Evolutionary conservation across 2,797 vertebrate species (phyloP).

Genomic region (Arctocebus calabarensis): DNA sequence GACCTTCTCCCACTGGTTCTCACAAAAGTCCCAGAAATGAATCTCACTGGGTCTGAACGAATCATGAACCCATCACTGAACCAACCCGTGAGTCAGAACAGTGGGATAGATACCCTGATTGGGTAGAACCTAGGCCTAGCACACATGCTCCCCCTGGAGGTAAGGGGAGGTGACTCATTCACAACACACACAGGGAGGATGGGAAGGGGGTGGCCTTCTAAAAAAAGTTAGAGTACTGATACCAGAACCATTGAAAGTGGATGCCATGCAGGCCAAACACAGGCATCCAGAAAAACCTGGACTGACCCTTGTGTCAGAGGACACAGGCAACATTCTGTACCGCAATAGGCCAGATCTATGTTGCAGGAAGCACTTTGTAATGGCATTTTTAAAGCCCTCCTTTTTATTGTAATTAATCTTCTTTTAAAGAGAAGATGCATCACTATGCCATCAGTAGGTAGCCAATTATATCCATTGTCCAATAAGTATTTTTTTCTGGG

Average conservation of each 20-base stretch:
- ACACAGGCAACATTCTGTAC: background rate
- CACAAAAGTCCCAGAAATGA: background rate
- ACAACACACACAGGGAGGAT: background rate
- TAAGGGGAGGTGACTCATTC: background rate
- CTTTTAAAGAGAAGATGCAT: slow-evolving; percentile 18
- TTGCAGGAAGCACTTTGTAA: slow-evolving; percentile 1
- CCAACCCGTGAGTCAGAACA: background rate
- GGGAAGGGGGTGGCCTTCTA: background rate
- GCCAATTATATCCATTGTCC: background rate
- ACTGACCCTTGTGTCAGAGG: background rate
- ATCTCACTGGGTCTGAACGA: background rate
- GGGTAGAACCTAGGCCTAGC: background rate
- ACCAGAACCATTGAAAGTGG: background rate
- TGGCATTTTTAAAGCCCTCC: background rate
- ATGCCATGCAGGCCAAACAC: background rate
- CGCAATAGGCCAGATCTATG: background rate
- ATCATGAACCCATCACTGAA: background rate
- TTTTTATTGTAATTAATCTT: slow-evolving; percentile 2
- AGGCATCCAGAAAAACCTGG: background rate
- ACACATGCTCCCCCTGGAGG: background rate
- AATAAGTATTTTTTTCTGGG: slow-evolving; percentile 3
- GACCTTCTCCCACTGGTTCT: background rate
- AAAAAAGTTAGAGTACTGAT: background rate
- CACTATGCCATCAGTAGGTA: background rate
- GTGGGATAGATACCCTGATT: background rate